These are phyloP conservation scores for Dysdera silvatica DNA, from an alignment of 1,140 invertebrate genomes.

Conservation along the genomic window DNA sequence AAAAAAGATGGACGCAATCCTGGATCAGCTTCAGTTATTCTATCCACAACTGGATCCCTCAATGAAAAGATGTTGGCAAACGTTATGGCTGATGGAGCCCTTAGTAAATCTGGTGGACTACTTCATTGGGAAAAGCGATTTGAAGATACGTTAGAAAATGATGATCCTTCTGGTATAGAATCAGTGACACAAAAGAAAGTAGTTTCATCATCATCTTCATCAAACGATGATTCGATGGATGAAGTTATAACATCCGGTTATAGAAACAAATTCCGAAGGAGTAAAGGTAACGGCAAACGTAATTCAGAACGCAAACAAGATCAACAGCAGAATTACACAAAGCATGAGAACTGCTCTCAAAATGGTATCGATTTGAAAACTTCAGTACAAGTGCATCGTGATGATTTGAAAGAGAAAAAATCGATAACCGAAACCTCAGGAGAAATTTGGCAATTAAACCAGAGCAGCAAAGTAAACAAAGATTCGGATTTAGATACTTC, in stretches of 20 bases:
- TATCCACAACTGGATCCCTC: slow-evolving; percentile 16
- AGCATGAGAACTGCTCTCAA: background rate
- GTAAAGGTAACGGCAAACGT: background rate
- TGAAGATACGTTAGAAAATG: slow-evolving; percentile 6
- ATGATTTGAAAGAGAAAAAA: background rate
- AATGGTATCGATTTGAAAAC: background rate
- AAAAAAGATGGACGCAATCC: background rate
- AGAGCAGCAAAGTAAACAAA: slow-evolving; percentile 2
- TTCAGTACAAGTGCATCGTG: background rate
- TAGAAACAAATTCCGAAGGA: background rate
- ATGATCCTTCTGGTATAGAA: background rate
- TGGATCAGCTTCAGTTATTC: background rate
- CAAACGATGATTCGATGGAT: background rate
- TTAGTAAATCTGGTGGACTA: background rate
- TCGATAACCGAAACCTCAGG: background rate
- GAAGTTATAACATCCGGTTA: background rate
- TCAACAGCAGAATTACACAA: background rate
- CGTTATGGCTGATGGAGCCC: slow-evolving; percentile 17
- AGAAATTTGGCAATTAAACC: background rate
- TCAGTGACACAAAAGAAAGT: background rate
- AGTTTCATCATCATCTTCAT: background rate
- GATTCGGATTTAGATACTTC: background rate
- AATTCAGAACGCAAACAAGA: background rate
- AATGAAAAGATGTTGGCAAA: slow-evolving; percentile 29
- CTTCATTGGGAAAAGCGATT: slow-evolving; percentile 13